A percentile compares a stretch with the other conserved stretches of the same genome.
phyloP scores from a whole-genome alignment of 2,113 vertebrate genomes.

The Hippocampus comes region DNA sequence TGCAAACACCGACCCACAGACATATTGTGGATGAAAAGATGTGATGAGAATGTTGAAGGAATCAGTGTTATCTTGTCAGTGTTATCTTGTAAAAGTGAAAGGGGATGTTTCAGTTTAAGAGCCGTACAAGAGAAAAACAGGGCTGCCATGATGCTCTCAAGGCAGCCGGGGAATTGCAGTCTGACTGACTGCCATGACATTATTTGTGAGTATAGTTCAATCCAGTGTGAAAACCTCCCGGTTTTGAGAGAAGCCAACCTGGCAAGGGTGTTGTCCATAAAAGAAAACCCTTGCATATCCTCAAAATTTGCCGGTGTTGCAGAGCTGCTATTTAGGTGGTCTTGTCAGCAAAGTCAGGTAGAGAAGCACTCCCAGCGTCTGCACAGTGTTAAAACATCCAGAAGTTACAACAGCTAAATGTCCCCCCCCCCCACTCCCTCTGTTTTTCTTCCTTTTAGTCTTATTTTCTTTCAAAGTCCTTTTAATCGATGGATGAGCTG shows the following conservation, averaged over 20 bases:
- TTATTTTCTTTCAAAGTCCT: conserved; percentile 42
- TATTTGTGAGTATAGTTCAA: conserved; percentile 4
- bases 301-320: conserved; percentile 66
- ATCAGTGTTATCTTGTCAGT: conserved; percentile 23
- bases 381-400: conserved; percentile 57
- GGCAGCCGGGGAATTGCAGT: conserved; percentile 6
- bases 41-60: conserved; percentile 44
- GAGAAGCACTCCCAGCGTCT: conserved; percentile 63
- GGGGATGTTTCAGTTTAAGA: conserved; percentile 14
- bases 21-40: conserved; percentile 58
- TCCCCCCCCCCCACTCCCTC: no score
- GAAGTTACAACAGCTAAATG: no score
- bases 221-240: conserved; percentile 19
- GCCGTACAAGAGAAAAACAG: conserved; percentile 3
- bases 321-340: conserved; percentile 74
- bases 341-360: conserved; percentile 67
- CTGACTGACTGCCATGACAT: conserved; percentile 26
- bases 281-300: conserved; percentile 60
- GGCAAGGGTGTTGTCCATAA: conserved; percentile 65
- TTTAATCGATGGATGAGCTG: conserved; percentile 51
- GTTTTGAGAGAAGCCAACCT: conserved; percentile 43
- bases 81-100: conserved; percentile 43
- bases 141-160: not conserved
- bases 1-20: conserved; percentile 66
- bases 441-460: conserved; percentile 57